Percentiles rank a stretch among this genome's conserved stretches.
Conservation (phyloP, 2,888 invertebrate genomes). For the Pogonocherus hispidulus region DNA sequence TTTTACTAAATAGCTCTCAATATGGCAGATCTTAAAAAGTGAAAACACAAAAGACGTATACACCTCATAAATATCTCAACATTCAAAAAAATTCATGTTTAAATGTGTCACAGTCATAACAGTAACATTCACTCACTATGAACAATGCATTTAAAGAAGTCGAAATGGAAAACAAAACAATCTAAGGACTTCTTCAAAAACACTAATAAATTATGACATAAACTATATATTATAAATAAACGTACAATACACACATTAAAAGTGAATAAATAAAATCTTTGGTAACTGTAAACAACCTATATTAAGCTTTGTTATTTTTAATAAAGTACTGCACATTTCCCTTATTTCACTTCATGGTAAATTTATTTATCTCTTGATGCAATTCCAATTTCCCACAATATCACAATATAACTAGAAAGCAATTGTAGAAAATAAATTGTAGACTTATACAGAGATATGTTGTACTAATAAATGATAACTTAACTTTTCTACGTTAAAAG, state of each 20-base stretch:
- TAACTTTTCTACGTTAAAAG: no score
- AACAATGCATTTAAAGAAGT: slow-evolving; percentile 26
- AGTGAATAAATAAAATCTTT: slow-evolving; percentile 61
- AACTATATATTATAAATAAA: slow-evolving; percentile 51
- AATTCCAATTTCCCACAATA: slow-evolving; percentile 51
- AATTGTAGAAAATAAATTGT: slow-evolving; percentile 3
- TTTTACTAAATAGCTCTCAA: slow-evolving; percentile 49
- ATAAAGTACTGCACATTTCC: slow-evolving; percentile 47
- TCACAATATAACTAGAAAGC: slow-evolving; percentile 45
- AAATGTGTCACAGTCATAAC: background rate
- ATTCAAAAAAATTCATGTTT: slow-evolving; percentile 20
- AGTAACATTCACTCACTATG: slow-evolving; percentile 8
- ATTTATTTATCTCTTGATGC: slow-evolving; percentile 30
- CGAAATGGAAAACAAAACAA: slow-evolving; percentile 9
- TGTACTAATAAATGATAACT: background rate
- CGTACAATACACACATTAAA: slow-evolving; percentile 38
- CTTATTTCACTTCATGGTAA: slow-evolving; percentile 34
- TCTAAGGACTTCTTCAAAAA: slow-evolving; percentile 20
- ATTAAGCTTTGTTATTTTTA: slow-evolving; percentile 49
- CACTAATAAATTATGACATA: slow-evolving; percentile 44
- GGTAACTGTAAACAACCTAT: slow-evolving; percentile 58
- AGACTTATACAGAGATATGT: slow-evolving; percentile 2
- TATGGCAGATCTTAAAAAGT: slow-evolving; percentile 49
- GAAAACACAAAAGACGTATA: slow-evolving; percentile 14
- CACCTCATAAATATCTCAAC: slow-evolving; percentile 15